These are phyloP conservation scores for Frankliniella fusca DNA, from an alignment of 2,888 invertebrate genomes.

Conservation along the genomic window DNA sequence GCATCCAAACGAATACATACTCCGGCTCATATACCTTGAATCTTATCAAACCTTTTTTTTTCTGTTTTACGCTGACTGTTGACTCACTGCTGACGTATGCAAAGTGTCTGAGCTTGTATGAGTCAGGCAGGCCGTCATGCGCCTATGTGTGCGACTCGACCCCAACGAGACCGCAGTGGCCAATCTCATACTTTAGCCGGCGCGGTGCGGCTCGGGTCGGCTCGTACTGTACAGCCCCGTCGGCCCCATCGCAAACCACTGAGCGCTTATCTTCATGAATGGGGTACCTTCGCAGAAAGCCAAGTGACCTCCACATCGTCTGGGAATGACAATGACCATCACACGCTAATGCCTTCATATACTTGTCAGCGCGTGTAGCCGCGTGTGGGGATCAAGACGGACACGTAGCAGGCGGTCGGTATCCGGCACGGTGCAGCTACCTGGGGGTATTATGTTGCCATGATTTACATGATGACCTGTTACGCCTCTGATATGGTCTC, in stretches of 20 bases:
- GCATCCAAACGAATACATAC: too few relatives aligned
- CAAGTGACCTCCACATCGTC: background rate
- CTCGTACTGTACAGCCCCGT: background rate
- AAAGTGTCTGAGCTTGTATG: background rate
- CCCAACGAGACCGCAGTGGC: background rate
- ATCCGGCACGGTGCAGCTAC: too few relatives aligned
- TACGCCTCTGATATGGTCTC: too few relatives aligned
- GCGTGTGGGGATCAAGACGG: too few relatives aligned
- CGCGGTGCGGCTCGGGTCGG: background rate
- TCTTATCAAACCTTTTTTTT: too few relatives aligned
- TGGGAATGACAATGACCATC: constrained; percentile 3
- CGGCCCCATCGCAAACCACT: background rate
- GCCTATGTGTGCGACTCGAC: background rate
- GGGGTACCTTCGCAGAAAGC: constrained; percentile 21
- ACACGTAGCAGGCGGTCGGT: too few relatives aligned
- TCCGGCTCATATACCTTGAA: too few relatives aligned
- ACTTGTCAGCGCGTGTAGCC: background rate
- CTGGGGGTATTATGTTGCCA: too few relatives aligned
- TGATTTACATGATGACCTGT: too few relatives aligned
- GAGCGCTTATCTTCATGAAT: constrained; percentile 9
- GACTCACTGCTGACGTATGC: background rate
- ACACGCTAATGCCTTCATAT: constrained; percentile 15
- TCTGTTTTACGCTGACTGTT: too few relatives aligned
- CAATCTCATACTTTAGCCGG: constrained; percentile 22
- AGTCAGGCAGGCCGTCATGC: background rate